Conservation (phyloP, 2,113 vertebrate species). For the Scopus umbretta region DNA sequence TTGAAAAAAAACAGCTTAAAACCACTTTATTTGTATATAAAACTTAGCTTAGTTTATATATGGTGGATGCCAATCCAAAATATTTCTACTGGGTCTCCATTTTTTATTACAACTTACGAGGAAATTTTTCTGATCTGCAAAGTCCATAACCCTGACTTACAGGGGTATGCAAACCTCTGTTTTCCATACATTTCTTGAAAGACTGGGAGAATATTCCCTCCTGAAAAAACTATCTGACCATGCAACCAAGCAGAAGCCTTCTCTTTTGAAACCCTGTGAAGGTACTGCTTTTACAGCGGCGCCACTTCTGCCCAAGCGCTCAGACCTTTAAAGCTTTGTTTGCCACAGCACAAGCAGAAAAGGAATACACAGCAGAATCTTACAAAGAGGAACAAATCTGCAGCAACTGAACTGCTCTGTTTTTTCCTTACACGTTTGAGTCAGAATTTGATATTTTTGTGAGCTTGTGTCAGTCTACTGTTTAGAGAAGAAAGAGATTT, state of each 20-base stretch:
- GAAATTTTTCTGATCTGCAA: background rate
- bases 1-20: background rate
- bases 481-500: background rate
- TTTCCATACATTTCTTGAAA: background rate
- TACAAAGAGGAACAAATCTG: background rate
- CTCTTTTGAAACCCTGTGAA: background rate
- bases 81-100: background rate
- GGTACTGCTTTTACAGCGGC: background rate
- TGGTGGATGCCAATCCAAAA: background rate
- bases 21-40: background rate
- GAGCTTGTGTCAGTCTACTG: background rate
- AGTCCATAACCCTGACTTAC: background rate
- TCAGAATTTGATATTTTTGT: background rate
- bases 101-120: background rate
- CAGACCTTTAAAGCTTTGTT: background rate
- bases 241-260: background rate
- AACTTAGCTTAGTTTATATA: background rate
- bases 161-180: background rate
- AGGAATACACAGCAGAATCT: background rate
- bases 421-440: background rate
- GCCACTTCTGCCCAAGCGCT: background rate
- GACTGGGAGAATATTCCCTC: background rate
- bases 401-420: background rate
- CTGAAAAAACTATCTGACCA: fast-evolving
- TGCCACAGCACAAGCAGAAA: background rate